Evolutionary conservation across 92 coral and sea anemone species (phyloP).

Genomic region (Siderastrea radians): DNA sequence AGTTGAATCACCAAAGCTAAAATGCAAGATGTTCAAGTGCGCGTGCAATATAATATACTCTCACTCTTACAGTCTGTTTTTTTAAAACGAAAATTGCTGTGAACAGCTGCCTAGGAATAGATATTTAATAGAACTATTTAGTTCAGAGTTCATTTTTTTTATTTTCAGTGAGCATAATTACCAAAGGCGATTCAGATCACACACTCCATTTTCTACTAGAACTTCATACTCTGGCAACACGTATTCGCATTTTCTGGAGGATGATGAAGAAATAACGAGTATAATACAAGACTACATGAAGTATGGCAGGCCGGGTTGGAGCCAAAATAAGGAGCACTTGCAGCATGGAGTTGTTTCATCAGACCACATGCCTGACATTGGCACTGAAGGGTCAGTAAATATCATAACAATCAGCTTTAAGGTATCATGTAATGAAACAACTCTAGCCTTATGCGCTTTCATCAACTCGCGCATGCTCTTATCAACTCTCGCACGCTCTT

Average conservation of each 20-base stretch:
- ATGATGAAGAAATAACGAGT: constrained; percentile 75
- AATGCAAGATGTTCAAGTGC: too few relatives aligned
- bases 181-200: constrained; percentile 53
- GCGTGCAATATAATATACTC: too few relatives aligned
- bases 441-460: too few relatives aligned
- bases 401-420: neutral
- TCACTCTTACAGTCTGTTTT: too few relatives aligned
- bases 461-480: too few relatives aligned
- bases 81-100: too few relatives aligned
- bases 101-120: too few relatives aligned
- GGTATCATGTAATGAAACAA: too few relatives aligned
- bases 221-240: constrained; percentile 29
- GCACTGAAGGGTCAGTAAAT: constrained; percentile 29
- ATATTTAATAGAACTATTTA: too few relatives aligned
- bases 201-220: constrained; percentile 69
- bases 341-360: constrained; percentile 39
- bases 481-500: too few relatives aligned
- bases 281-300: constrained; percentile 78
- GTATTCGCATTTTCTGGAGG: constrained; percentile 67
- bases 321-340: constrained; percentile 26
- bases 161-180: constrained; percentile 47
- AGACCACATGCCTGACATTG: constrained; percentile 39
- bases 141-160: neutral
- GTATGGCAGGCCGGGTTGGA: constrained; percentile 41
- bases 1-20: too few relatives aligned